phyloP scores from a whole-genome alignment of 2,797 vertebrate species.

The Silurus lanzhouensis region DNA sequence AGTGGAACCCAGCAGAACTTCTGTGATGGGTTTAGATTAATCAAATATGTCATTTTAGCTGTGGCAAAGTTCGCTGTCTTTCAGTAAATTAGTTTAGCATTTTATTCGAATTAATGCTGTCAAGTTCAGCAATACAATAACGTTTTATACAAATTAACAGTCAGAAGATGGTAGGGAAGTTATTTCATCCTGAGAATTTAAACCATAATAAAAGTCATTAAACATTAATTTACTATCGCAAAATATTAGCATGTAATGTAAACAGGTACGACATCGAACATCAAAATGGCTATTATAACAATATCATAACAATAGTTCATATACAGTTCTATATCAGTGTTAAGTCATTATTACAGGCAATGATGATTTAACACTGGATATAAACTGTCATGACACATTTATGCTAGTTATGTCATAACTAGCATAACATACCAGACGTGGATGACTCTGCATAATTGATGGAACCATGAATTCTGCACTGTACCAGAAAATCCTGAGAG shows the following conservation, averaged over 20 bases:
- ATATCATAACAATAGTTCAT: not conserved
- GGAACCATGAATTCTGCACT: too few relatives aligned
- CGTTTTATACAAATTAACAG: not conserved
- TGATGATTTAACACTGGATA: not conserved
- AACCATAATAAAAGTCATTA: not conserved
- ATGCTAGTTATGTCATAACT: too few relatives aligned
- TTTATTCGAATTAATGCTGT: not conserved
- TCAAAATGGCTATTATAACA: not conserved
- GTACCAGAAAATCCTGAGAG: too few relatives aligned
- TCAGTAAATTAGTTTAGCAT: not conserved
- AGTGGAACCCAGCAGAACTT: too few relatives aligned
- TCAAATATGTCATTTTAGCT: not conserved
- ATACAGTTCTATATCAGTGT: not conserved
- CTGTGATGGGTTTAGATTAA: too few relatives aligned
- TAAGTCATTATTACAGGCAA: not conserved
- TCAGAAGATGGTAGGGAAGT: not conserved
- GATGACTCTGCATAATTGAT: too few relatives aligned
- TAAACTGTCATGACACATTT: too few relatives aligned
- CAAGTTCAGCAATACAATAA: too few relatives aligned
- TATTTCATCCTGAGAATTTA: not conserved
- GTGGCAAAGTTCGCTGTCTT: not conserved
- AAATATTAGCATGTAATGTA: not conserved
- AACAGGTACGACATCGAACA: not conserved
- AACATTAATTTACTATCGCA: not conserved
- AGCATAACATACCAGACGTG: too few relatives aligned